These are phyloP conservation scores for Perca fluviatilis DNA, from an alignment of 2,113 vertebrate genomes.

Conservation along the genomic window DNA sequence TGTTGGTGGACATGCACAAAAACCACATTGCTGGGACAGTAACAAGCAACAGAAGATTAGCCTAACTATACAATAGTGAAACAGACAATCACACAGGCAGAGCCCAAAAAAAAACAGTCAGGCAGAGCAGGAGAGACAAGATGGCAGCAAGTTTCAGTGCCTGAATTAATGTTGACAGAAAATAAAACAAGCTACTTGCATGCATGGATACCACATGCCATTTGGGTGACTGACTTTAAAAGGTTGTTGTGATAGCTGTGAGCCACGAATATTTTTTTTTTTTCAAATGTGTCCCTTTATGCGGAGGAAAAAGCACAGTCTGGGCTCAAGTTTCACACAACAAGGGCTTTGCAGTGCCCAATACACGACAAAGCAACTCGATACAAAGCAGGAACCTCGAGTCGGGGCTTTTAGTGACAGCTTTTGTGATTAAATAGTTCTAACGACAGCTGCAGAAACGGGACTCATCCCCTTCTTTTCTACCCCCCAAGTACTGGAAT, in stretches of 20 bases:
- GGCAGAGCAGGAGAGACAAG: no score
- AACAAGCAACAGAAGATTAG: no score
- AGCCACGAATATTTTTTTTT: neutral
- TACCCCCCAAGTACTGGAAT: conserved; percentile 39
- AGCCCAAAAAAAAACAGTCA: no score
- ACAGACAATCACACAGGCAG: no score
- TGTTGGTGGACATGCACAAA: no score
- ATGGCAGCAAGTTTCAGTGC: no score
- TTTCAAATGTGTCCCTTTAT: neutral
- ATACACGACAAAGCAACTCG: neutral
- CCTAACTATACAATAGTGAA: no score
- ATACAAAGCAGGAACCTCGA: conserved; percentile 5
- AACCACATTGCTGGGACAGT: no score
- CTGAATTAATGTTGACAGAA: no score
- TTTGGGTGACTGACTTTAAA: neutral
- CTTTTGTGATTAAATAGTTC: conserved; percentile 59
- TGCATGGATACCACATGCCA: neutral
- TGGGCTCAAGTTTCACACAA: neutral
- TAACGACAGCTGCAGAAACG: conserved; percentile 68
- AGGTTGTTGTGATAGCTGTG: neutral
- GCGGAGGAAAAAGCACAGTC: fast-evolving
- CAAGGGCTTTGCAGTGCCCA: neutral
- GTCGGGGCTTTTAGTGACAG: conserved; percentile 6
- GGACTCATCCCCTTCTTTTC: conserved; percentile 20
- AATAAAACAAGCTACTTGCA: neutral